Evolutionary conservation across 1,140 invertebrate species (phyloP).

Genomic region (Drosophila quadrilineata): DNA sequence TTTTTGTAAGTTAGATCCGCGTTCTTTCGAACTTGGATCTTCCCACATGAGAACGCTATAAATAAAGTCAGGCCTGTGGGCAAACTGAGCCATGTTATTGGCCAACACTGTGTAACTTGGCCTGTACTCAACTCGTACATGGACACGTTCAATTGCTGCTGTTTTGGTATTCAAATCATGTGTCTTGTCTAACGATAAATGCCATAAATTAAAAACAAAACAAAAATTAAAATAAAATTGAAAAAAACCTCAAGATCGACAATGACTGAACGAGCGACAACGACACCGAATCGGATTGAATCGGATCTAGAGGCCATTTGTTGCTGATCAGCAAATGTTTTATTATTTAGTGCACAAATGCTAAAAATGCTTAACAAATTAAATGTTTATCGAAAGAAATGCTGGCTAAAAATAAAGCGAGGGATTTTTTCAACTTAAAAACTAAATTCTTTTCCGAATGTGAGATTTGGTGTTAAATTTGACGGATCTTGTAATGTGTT

Average conservation of each 20-base stretch:
- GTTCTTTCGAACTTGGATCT: too few species aligned
- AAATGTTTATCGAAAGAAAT: conserved; percentile 20
- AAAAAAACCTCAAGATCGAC: too few species aligned
- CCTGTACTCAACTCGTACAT: conserved; percentile 30
- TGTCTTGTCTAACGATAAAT: conserved; percentile 55
- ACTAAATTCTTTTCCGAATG: too few species aligned
- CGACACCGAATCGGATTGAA: background rate
- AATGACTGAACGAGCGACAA: too few species aligned
- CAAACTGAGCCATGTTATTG: conserved; percentile 11
- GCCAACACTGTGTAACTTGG: conserved; percentile 18
- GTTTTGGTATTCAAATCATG: conserved; percentile 64
- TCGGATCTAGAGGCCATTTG: conserved; percentile 14
- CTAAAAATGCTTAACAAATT: conserved; percentile 23
- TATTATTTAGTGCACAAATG: conserved; percentile 36
- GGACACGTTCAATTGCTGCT: conserved; percentile 31
- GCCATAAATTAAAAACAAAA: conserved; percentile 53
- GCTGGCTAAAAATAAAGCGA: too few species aligned
- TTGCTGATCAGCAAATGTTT: conserved; percentile 17
- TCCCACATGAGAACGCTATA: too few species aligned
- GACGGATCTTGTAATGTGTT: too few species aligned
- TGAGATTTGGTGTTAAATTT: too few species aligned
- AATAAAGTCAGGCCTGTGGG: too few species aligned
- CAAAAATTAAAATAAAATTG: too few species aligned
- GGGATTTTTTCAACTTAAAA: too few species aligned
- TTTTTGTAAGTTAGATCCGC: too few species aligned